Percentiles rank a stretch among this genome's conserved stretches.
These are phyloP conservation scores for Adelges cooleyi DNA, from an alignment of 1,140 invertebrate genomes.

Conservation along the genomic window DNA sequence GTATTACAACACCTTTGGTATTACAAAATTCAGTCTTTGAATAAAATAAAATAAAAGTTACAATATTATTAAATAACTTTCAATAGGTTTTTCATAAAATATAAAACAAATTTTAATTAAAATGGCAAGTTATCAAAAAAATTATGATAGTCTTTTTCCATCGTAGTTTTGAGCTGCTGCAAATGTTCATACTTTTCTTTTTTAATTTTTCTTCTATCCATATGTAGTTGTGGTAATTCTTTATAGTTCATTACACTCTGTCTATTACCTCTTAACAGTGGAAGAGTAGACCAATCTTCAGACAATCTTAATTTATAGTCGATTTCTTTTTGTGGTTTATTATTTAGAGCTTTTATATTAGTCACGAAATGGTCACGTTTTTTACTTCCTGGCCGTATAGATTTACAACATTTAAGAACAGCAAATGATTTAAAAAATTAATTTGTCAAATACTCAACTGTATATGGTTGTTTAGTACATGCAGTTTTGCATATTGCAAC, in stretches of 20 bases:
- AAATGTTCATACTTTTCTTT: constrained; percentile 6
- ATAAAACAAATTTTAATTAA: neutral
- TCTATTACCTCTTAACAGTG: neutral
- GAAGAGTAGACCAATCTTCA: neutral
- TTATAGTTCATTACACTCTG: neutral
- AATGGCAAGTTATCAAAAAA: neutral
- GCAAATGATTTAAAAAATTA: constrained; percentile 25
- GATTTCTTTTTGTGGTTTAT: constrained; percentile 22
- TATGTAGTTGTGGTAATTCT: neutral
- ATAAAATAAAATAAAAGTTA: neutral
- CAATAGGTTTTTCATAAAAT: neutral
- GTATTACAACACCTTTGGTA: neutral
- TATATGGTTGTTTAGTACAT: constrained; percentile 15
- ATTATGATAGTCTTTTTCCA: neutral
- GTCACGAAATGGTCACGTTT: constrained; percentile 24
- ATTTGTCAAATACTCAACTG: constrained; percentile 17
- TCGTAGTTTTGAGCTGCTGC: neutral
- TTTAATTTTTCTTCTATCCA: neutral
- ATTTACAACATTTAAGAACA: neutral
- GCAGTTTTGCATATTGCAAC: constrained; percentile 14
- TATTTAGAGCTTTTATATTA: constrained; percentile 30
- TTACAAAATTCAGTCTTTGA: neutral
- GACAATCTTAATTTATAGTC: neutral
- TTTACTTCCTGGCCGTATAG: constrained; percentile 27
- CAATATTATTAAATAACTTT: neutral